phyloP scores from a whole-genome alignment of 2,888 invertebrate species.

The Chirona hameri region DNA sequence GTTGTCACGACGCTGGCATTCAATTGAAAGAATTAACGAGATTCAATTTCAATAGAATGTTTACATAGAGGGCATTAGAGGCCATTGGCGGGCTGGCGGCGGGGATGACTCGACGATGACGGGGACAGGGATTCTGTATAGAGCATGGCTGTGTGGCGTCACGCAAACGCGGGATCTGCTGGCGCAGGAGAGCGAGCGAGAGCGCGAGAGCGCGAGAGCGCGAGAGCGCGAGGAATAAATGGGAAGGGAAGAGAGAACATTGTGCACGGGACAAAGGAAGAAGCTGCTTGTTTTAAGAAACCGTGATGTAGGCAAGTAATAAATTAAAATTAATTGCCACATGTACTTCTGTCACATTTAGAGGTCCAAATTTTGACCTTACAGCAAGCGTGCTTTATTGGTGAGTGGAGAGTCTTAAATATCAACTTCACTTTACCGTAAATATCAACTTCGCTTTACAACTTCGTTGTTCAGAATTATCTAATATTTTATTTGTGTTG shows the following conservation, averaged over 20 bases:
- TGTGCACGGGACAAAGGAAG: no score
- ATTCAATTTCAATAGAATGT: slow-evolving; percentile 22
- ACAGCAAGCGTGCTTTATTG: no score
- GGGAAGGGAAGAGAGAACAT: not conserved
- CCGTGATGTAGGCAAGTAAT: no score
- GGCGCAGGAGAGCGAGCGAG: not conserved
- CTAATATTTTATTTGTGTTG: no score
- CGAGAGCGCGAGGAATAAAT: not conserved
- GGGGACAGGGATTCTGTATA: not conserved
- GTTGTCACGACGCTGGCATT: not conserved
- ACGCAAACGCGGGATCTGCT: not conserved
- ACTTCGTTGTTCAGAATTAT: no score
- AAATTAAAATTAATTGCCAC: no score
- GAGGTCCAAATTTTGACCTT: no score
- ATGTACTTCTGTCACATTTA: no score
- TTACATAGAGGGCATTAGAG: slow-evolving; percentile 7
- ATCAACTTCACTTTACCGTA: no score
- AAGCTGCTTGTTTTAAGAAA: no score
- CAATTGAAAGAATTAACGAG: slow-evolving; percentile 12
- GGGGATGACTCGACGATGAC: not conserved
- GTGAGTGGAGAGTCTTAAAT: no score
- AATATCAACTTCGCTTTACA: no score
- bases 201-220: not conserved
- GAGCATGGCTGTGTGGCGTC: not conserved
- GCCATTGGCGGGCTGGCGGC: not conserved